Percentiles rank a stretch among this genome's conserved stretches.
These are phyloP conservation scores for Anagrus nilaparvatae DNA, from an alignment of 1,140 invertebrate species.

Conservation along the genomic window DNA sequence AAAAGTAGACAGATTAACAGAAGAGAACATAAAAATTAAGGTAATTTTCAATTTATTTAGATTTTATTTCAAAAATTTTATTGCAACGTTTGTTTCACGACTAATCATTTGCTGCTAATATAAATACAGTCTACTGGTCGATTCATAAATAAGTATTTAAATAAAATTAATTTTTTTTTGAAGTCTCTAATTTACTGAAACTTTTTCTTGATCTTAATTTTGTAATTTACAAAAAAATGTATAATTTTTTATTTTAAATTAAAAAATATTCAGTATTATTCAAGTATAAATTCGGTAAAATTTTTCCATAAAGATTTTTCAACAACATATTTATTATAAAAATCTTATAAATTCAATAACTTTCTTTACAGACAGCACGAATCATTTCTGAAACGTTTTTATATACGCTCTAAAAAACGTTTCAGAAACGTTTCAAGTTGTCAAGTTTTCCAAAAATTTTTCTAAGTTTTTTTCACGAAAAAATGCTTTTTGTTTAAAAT, in stretches of 20 bases:
- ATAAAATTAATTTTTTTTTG: constrained; percentile 19
- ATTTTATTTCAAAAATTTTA: constrained; percentile 6
- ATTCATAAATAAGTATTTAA: constrained; percentile 19
- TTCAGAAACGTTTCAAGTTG: constrained; percentile 17
- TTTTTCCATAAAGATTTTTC: constrained; percentile 22
- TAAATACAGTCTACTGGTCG: constrained; percentile 10
- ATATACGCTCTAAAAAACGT: constrained; percentile 18
- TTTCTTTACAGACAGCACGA: constrained; percentile 17
- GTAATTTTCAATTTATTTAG: constrained; percentile 23
- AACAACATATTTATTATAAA: constrained; percentile 18
- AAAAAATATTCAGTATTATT: too few relatives aligned
- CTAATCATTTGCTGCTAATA: constrained; percentile 11
- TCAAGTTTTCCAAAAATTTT: constrained; percentile 19
- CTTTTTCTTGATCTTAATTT: too few relatives aligned
- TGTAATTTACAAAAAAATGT: too few relatives aligned
- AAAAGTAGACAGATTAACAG: constrained; percentile 37
- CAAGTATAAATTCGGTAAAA: too few relatives aligned
- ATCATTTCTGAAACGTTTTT: constrained; percentile 19
- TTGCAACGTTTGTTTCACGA: neutral
- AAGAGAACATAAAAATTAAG: constrained; percentile 37
- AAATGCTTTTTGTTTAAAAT: constrained; percentile 1
- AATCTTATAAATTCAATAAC: constrained; percentile 18
- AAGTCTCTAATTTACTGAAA: constrained; percentile 18
- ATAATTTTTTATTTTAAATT: too few relatives aligned
- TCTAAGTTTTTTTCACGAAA: neutral